Evolutionary conservation across 2,797 vertebrate species (phyloP).

Genomic region (Oreortyx pictus): DNA sequence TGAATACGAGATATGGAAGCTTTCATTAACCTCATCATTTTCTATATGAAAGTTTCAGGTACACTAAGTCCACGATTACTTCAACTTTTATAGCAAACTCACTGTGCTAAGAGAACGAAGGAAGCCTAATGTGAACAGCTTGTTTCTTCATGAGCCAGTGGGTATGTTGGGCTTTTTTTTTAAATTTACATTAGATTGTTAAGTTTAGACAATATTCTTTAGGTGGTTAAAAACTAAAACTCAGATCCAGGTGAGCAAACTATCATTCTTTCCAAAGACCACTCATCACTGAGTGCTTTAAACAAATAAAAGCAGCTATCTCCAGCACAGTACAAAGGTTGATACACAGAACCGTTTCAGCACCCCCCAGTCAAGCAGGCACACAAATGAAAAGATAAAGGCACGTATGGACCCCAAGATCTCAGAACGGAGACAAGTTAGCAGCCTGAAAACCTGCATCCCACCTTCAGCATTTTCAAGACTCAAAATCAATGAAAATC

Average conservation of each 20-base stretch:
- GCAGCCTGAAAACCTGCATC: background rate
- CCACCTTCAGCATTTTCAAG: background rate
- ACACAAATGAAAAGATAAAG: background rate
- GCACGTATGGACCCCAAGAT: background rate
- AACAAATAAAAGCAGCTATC: background rate
- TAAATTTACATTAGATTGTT: background rate
- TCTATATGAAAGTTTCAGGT: background rate
- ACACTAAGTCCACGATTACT: background rate
- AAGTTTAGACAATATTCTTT: background rate
- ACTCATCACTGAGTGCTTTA: constrained; percentile 11
- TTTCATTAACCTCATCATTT: background rate
- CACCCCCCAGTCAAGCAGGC: background rate
- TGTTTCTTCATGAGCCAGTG: background rate
- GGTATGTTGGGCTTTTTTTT: background rate
- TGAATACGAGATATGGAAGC: background rate
- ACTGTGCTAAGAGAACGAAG: background rate
- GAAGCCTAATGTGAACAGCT: background rate
- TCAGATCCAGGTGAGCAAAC: background rate
- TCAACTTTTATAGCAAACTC: background rate
- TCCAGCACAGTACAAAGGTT: constrained; percentile 26
- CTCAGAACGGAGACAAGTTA: background rate
- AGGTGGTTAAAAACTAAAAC: background rate
- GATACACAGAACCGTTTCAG: background rate
- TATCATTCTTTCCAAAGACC: background rate
- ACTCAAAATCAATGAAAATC: background rate